Percentiles rank a stretch among this genome's conserved stretches.
Conservation (phyloP, 92 coral and sea anemone species). For the Palythoa grandiflora region DNA sequence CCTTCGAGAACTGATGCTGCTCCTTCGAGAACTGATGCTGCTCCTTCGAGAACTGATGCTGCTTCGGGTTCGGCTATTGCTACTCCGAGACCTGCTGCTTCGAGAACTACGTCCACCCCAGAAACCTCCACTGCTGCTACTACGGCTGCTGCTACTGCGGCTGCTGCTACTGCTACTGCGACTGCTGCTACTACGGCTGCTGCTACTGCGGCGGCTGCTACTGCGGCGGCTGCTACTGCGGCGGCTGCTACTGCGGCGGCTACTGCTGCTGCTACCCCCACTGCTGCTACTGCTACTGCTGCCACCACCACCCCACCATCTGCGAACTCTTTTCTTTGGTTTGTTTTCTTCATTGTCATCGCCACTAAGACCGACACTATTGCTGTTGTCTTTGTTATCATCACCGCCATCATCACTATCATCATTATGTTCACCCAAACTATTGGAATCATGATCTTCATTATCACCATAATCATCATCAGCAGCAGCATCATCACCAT, state of each 20-base stretch:
- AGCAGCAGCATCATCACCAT: too few species aligned
- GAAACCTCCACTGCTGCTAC: not conserved
- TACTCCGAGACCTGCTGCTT: not conserved
- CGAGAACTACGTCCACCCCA: conserved; percentile 12
- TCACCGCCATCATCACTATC: not conserved
- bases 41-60: not conserved
- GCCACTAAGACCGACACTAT: not conserved
- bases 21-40: not conserved
- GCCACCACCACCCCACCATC: conserved; percentile 40
- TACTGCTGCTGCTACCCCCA: not conserved
- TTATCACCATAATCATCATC: too few species aligned
- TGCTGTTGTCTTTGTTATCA: not conserved
- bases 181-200: not conserved
- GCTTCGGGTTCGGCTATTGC: not conserved
- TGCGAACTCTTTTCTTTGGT: conserved; percentile 38
- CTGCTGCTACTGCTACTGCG: not conserved
- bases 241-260: too few species aligned
- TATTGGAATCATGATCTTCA: not conserved
- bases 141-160: too few species aligned
- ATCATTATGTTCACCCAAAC: not conserved
- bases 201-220: not conserved
- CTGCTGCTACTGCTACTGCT: conserved; percentile 20
- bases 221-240: not conserved
- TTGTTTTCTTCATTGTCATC: conserved; percentile 34
- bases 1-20: not conserved